These are phyloP conservation scores for Pristionchus japonicus DNA, from an alignment of 2,888 invertebrate species.

Conservation along the genomic window DNA sequence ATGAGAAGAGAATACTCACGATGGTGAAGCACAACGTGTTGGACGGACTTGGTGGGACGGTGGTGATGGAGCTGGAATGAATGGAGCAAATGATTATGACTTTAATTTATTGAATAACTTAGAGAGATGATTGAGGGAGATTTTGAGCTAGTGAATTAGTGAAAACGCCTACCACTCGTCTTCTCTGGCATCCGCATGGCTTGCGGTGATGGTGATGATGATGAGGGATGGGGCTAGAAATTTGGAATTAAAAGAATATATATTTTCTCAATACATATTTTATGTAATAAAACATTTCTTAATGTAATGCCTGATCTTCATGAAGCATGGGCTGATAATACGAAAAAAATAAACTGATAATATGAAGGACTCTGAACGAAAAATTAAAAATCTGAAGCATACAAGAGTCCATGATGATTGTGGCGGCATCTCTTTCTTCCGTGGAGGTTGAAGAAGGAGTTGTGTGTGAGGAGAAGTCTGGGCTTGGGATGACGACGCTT, in stretches of 20 bases:
- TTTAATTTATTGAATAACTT: too few relatives aligned
- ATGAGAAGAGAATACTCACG: background rate
- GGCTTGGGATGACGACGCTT: constrained; percentile 31
- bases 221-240: background rate
- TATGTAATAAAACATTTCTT: too few relatives aligned
- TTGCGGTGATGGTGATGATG: background rate
- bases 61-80: constrained; percentile 26
- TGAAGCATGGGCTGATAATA: too few relatives aligned
- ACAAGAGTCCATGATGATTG: background rate
- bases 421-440: background rate
- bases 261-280: background rate
- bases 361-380: too few relatives aligned
- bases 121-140: too few relatives aligned
- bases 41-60: constrained; percentile 3
- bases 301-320: too few relatives aligned
- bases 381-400: too few relatives aligned
- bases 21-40: constrained; percentile 27
- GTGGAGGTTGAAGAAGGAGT: constrained; percentile 27
- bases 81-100: background rate
- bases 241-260: background rate
- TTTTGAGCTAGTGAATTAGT: too few relatives aligned
- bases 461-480: background rate
- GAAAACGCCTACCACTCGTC: too few relatives aligned
- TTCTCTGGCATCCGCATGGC: background rate
- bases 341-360: too few relatives aligned